Evolutionary conservation across 2,113 vertebrate species (phyloP).

Genomic region (Arizona elegans): DNA sequence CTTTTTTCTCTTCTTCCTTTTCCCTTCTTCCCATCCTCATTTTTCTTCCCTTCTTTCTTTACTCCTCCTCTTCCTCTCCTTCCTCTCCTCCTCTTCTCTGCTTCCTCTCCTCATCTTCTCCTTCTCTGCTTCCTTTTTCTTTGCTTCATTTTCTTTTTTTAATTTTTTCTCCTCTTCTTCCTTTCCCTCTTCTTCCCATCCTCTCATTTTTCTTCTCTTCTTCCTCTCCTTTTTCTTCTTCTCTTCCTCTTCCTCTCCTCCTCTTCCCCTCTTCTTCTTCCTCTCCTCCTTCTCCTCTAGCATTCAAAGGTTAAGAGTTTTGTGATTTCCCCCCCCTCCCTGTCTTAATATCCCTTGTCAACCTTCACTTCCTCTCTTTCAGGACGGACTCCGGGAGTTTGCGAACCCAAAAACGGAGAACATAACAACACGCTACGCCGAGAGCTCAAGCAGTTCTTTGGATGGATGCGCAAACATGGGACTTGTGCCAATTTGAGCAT

Average conservation of each 20-base stretch:
- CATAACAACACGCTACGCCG: slow-evolving; percentile 90
- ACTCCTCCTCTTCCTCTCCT: too few species aligned
- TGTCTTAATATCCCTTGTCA: not conserved
- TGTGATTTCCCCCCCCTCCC: fast-evolving
- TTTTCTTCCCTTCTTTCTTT: too few species aligned
- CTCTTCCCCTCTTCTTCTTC: not conserved
- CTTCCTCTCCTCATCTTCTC: not conserved
- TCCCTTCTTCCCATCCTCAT: not conserved
- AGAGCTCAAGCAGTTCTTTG: slow-evolving; percentile 97
- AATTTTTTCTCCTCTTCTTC: not conserved
- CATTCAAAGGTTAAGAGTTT: not conserved
- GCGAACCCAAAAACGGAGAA: slow-evolving; percentile 89
- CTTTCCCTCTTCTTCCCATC: not conserved
- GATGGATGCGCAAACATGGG: slow-evolving; percentile 91
- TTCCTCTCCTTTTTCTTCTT: not conserved
- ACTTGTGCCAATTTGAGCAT: slow-evolving; percentile 92
- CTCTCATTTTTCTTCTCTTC: too few species aligned
- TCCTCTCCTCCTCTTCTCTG: not conserved
- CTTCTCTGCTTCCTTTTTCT: not conserved
- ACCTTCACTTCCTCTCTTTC: not conserved
- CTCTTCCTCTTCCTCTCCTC: not conserved
- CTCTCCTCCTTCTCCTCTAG: not conserved
- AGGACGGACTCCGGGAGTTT: slow-evolving; percentile 82
- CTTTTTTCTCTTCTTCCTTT: too few species aligned
- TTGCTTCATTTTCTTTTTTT: not conserved